These are phyloP conservation scores for Hoplodrina blanda DNA, from an alignment of 2,888 invertebrate genomes.

Conservation along the genomic window DNA sequence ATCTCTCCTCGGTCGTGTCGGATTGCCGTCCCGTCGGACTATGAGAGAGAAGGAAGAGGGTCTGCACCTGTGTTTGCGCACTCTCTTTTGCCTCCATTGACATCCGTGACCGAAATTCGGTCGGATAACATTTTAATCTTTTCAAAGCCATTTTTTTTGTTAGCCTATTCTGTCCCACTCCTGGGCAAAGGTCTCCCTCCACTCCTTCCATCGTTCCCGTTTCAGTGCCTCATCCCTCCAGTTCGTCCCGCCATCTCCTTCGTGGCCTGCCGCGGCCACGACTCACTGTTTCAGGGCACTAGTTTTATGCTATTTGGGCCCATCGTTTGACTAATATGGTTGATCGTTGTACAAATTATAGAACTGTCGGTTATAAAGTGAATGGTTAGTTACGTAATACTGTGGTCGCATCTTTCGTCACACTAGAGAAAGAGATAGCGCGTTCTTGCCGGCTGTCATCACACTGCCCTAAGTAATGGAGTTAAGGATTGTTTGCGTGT, in stretches of 20 bases:
- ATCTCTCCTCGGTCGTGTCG: too few relatives aligned
- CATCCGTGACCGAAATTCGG: not conserved
- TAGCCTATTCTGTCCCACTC: too few relatives aligned
- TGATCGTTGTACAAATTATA: not conserved
- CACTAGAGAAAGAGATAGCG: slow-evolving; percentile 1
- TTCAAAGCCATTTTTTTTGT: too few relatives aligned
- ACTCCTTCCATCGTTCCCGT: too few relatives aligned
- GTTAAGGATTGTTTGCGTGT: not conserved
- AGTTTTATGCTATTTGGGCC: too few relatives aligned
- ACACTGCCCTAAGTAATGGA: not conserved
- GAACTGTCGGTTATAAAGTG: slow-evolving; percentile 11
- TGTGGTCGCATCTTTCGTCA: slow-evolving; percentile 22
- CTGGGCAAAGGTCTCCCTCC: too few relatives aligned
- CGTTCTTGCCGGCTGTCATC: not conserved
- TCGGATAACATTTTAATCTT: not conserved
- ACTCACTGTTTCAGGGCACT: too few relatives aligned
- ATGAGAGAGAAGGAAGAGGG: too few relatives aligned
- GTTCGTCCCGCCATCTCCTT: too few relatives aligned
- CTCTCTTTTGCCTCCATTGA: not conserved
- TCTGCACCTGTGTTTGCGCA: not conserved
- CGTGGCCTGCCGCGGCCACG: too few relatives aligned
- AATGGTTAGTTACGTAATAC: slow-evolving; percentile 25
- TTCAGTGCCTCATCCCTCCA: too few relatives aligned
- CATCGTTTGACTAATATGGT: not conserved
- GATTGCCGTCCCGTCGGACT: too few relatives aligned